These are phyloP conservation scores for Euzetes globulus DNA, from an alignment of 2,888 invertebrate genomes.

Conservation along the genomic window DNA sequence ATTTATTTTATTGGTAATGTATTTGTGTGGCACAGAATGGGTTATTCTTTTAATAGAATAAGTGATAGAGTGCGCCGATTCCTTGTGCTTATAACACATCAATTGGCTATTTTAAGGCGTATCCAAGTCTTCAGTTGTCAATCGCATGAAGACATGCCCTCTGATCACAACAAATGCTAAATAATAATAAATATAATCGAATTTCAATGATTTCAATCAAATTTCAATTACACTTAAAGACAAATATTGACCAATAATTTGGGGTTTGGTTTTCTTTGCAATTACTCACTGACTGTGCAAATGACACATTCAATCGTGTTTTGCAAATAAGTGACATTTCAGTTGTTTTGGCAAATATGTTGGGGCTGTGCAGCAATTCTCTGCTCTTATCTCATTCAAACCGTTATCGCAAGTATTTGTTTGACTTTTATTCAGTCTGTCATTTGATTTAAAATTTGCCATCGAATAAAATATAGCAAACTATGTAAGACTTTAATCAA, in stretches of 20 bases:
- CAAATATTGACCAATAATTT: neutral
- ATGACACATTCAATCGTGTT: neutral
- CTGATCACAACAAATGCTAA: conserved; percentile 11
- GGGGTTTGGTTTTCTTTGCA: neutral
- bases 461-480: too few relatives aligned
- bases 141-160: conserved; percentile 8
- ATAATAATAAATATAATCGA: neutral
- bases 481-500: too few relatives aligned
- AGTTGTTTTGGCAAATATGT: neutral
- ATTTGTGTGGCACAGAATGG: too few relatives aligned
- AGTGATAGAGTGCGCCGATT: too few relatives aligned
- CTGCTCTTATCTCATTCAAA: neutral
- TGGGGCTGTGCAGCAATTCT: neutral
- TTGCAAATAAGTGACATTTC: conserved; percentile 21
- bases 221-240: neutral
- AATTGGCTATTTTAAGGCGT: neutral
- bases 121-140: conserved; percentile 15
- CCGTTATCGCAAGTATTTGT: neutral
- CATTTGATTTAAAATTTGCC: neutral
- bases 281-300: neutral
- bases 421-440: neutral
- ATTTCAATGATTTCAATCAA: neutral
- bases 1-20: too few relatives aligned
- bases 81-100: neutral
- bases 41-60: too few relatives aligned